Percentiles rank a stretch among this genome's conserved stretches.
phyloP scores from a whole-genome alignment of 2,888 invertebrate genomes.

The Myathropa florea region DNA sequence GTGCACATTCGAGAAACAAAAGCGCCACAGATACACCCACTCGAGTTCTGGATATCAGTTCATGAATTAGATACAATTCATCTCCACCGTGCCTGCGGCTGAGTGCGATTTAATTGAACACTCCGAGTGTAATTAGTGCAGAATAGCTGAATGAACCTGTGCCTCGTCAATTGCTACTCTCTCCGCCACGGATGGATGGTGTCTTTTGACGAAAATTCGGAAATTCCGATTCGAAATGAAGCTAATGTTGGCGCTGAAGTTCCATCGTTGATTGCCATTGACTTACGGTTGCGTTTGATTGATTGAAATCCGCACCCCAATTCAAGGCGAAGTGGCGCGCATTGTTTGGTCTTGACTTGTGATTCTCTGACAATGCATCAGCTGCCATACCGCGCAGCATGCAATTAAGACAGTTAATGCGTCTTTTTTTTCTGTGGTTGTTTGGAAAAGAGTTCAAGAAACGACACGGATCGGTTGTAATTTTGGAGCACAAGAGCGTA shows the following conservation, averaged over 20 bases:
- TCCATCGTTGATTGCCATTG: neutral
- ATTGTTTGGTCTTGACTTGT: neutral
- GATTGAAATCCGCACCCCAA: neutral
- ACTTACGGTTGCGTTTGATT: neutral
- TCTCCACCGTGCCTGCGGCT: neutral
- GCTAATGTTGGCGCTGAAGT: neutral
- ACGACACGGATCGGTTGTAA: neutral
- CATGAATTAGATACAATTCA: conserved; percentile 3
- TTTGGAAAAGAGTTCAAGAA: neutral
- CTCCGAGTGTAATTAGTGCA: neutral
- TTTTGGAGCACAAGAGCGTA: neutral
- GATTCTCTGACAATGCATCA: neutral
- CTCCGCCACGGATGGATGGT: too few relatives aligned
- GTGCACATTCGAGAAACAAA: neutral
- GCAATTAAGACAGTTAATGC: neutral
- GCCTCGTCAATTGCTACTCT: neutral
- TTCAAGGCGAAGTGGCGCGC: neutral
- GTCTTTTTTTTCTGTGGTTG: neutral
- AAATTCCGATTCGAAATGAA: neutral
- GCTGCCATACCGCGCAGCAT: neutral
- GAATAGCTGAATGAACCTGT: neutral
- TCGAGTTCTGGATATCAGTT: neutral
- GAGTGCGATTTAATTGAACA: neutral
- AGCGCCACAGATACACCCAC: neutral
- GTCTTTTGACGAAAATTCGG: neutral